Conservation (phyloP, 2,888 invertebrate genomes). For the Sinhomidia bicolor region DNA sequence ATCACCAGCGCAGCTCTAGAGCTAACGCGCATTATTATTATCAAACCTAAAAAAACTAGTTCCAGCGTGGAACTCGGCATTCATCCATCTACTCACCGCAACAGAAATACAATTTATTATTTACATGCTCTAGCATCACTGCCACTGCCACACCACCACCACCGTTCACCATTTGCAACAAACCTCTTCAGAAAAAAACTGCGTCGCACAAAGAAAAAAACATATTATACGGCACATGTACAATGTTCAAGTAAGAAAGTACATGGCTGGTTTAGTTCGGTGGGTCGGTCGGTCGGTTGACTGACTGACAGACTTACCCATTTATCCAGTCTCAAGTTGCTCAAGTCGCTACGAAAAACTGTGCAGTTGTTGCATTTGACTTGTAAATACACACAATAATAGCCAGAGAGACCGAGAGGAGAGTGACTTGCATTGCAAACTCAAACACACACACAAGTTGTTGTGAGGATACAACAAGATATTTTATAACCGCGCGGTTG, state of each 20-base stretch:
- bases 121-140: too few species aligned
- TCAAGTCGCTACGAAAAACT: not conserved
- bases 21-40: conserved; percentile 2
- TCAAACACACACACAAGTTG: too few species aligned
- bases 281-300: not conserved
- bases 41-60: conserved; percentile 19
- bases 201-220: conserved; percentile 8
- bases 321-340: not conserved
- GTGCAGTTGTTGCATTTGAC: conserved; percentile 1
- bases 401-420: not conserved
- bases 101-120: too few species aligned
- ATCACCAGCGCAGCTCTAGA: not conserved
- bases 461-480: too few species aligned
- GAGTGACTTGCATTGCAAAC: not conserved
- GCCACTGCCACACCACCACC: not conserved
- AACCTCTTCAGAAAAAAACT: conserved; percentile 9
- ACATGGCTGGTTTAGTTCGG: too few species aligned
- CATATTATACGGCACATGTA: not conserved
- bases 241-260: too few species aligned
- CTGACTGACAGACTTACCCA: not conserved
- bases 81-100: not conserved
- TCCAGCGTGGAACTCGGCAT: not conserved
- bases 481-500: too few species aligned
- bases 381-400: not conserved
- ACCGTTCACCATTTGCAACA: too few species aligned